Base-by-base conservation (phyloP, 2,888 invertebrate species). In the Cenopis cana region DNA sequence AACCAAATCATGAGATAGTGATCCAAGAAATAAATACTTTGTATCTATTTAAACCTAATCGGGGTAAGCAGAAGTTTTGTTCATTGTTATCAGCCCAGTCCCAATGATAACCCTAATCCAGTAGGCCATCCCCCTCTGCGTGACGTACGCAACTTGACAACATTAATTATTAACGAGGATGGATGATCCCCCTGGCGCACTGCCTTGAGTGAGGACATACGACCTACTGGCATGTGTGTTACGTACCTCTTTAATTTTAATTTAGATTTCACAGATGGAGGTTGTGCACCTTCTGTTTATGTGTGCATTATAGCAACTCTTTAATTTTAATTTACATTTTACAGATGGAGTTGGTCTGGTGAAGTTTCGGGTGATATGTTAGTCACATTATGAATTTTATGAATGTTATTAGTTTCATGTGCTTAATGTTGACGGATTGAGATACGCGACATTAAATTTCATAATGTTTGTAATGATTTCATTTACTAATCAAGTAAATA, bases 131-230 rank as follows among this genome's bases (percentile, higher is more conserved):
- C 64, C 69, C 71, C 71, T 61, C 71, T 65, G 66, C 71, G 71
- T 71, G 71, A 72, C 62, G 52, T 68, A 73, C 73, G 73, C 55
- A 70, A 59, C 65, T 64, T 73, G 73, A 73, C 76, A 74, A 74
- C 78, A 78, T 85, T 86, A 88, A 88, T 89, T 85, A 88, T 88
- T 89, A 89, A 89, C 83, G 81, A 86, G 88, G 85, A 89, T 89
- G 84, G 89, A 89, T 89, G 86, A 76, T 75, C 86, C 87, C 85
- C 72, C 72, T 77, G 82, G 83, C 75, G 77, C 76, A 57, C 49
- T 67, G 74, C 73, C 73, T 74, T 69, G 69, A 59, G 59, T 46
- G 56, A 65, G 49, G 66, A 71, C 66, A 67, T 71, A 71, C 70
- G 67, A 56, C 66, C 71, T 67, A 46, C 67, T 46, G 55, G 54